phyloP scores from a whole-genome alignment of 2,888 invertebrate species.

The Germaria angustata region DNA sequence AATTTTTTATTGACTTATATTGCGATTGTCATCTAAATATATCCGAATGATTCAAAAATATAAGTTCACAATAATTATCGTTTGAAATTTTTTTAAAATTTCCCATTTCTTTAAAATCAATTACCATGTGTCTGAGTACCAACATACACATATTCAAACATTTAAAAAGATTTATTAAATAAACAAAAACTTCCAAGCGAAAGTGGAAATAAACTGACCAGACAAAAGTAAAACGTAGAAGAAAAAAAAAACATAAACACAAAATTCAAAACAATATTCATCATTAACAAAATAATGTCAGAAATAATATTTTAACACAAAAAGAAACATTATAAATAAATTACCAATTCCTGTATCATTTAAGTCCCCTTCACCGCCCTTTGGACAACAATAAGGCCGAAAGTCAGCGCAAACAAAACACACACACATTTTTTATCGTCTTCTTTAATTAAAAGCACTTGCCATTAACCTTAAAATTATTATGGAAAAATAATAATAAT shows the following conservation, averaged over 20 bases:
- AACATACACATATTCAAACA: background rate
- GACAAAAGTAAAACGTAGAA: background rate
- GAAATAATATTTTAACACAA: background rate
- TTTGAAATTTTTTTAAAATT: no score
- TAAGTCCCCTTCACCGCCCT: background rate
- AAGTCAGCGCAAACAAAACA: background rate
- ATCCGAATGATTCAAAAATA: no score
- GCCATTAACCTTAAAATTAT: slow-evolving; percentile 17
- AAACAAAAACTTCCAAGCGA: background rate
- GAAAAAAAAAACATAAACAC: background rate
- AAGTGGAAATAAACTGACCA: background rate
- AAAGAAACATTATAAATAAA: background rate
- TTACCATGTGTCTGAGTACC: background rate
- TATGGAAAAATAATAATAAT: slow-evolving; percentile 5
- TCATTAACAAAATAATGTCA: background rate
- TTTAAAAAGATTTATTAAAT: background rate
- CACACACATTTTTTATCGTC: background rate
- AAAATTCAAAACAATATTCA: background rate
- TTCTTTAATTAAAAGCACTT: slow-evolving; percentile 16
- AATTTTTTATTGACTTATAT: no score
- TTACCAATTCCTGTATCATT: background rate
- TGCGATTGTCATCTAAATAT: no score
- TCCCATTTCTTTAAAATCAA: no score
- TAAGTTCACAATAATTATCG: no score
- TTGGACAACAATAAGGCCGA: background rate